phyloP scores from a whole-genome alignment of 1,140 invertebrate genomes.

The Apis mellifera region DNA sequence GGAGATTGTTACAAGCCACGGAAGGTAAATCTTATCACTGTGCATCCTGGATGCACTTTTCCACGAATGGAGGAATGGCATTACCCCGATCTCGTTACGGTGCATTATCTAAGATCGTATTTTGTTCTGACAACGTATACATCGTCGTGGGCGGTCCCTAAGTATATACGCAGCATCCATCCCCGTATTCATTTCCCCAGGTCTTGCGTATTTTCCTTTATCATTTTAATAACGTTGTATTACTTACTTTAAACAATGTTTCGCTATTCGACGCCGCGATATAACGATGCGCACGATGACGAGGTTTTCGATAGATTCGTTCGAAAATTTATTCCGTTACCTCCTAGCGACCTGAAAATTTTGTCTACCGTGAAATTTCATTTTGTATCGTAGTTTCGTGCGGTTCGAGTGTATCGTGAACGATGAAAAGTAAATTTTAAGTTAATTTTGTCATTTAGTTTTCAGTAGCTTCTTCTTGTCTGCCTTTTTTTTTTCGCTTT shows the following conservation, averaged over 20 bases:
- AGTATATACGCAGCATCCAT: not conserved
- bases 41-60: slow-evolving; percentile 18
- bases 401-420: not conserved
- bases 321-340: slow-evolving; percentile 28
- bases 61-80: not conserved
- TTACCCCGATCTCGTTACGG: slow-evolving; percentile 31
- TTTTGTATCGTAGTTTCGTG: not conserved
- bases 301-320: slow-evolving; percentile 34
- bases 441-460: slow-evolving; percentile 34
- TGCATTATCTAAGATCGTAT: slow-evolving; percentile 35
- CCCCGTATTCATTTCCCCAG: not conserved
- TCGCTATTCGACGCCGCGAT: not conserved
- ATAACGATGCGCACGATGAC: not conserved
- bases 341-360: slow-evolving; percentile 21
- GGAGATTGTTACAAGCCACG: not conserved
- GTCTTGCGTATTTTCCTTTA: not conserved
- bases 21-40: slow-evolving; percentile 38
- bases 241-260: not conserved
- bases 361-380: slow-evolving; percentile 38
- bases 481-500: not conserved
- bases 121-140: slow-evolving; percentile 9
- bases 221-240: slow-evolving; percentile 22
- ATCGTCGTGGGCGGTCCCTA: slow-evolving; percentile 11
- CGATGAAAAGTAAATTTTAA: slow-evolving; percentile 21
- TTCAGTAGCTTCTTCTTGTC: not conserved